Conservation (phyloP, 1,140 invertebrate genomes). For the Eupeodes corollae region DNA sequence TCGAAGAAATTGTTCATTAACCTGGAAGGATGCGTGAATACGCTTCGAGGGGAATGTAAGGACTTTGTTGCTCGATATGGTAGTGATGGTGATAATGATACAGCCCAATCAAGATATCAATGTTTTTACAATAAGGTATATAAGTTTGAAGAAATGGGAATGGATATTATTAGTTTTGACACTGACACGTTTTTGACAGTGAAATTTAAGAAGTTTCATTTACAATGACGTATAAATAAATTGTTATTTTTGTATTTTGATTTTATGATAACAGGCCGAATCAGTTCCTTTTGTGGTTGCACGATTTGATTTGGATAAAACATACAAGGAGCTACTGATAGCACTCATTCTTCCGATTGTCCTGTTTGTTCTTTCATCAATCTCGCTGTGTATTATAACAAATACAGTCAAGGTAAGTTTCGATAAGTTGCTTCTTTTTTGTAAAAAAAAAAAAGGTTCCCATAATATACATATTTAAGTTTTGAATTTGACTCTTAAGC, state of each 20-base stretch:
- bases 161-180: too few relatives aligned
- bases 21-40: slow-evolving; percentile 80
- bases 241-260: neutral
- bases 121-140: slow-evolving; percentile 57
- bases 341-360: slow-evolving; percentile 67
- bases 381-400: slow-evolving; percentile 45
- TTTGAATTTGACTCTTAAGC: too few relatives aligned
- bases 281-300: slow-evolving; percentile 37
- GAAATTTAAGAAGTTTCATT: too few relatives aligned
- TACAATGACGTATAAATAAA: too few relatives aligned
- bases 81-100: slow-evolving; percentile 75
- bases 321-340: slow-evolving; percentile 69
- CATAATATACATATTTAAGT: too few relatives aligned
- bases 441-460: neutral
- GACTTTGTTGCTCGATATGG: slow-evolving; percentile 71
- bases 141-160: too few relatives aligned
- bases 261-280: slow-evolving; percentile 35
- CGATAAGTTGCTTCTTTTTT: neutral
- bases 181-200: too few relatives aligned
- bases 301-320: slow-evolving; percentile 64
- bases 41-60: slow-evolving; percentile 73
- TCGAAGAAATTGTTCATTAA: slow-evolving; percentile 74
- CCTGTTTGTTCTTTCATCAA: slow-evolving; percentile 72
- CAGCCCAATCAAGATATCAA: slow-evolving; percentile 75
- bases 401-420: slow-evolving; percentile 34